Percentiles rank a stretch among this genome's conserved stretches.
phyloP scores from a whole-genome alignment of 1,140 invertebrate genomes.

The Camponotus vicinus region DNA sequence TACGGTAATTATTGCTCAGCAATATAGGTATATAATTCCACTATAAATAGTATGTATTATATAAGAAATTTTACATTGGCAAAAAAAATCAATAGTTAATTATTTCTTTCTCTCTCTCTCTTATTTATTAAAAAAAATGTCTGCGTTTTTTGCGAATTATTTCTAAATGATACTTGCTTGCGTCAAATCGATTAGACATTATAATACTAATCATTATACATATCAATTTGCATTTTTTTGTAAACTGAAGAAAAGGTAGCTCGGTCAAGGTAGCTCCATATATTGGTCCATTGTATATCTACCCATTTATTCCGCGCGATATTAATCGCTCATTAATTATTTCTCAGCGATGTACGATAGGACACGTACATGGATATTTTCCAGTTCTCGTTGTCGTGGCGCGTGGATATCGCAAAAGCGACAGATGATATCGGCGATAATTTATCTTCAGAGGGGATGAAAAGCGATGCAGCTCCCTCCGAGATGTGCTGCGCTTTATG shows the following conservation, averaged over 20 bases:
- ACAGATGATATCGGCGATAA: conserved; percentile 47
- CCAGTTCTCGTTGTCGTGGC: conserved; percentile 21
- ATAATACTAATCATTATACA: neutral
- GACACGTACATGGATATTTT: conserved; percentile 2
- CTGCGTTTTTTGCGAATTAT: neutral
- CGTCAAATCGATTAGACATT: neutral
- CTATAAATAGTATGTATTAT: neutral
- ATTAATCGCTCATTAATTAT: conserved; percentile 50
- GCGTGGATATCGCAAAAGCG: conserved; percentile 1
- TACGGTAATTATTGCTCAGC: neutral
- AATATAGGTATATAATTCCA: neutral
- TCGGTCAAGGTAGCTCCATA: neutral
- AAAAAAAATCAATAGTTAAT: neutral
- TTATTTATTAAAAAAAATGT: neutral
- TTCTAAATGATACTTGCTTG: neutral
- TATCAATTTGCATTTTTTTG: neutral
- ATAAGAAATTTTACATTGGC: neutral
- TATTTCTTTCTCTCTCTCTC: too few relatives aligned
- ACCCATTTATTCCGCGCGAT: conserved; percentile 6
- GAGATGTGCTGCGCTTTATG: conserved; percentile 40
- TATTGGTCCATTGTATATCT: neutral
- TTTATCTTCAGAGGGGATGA: conserved; percentile 35
- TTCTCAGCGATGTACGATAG: neutral
- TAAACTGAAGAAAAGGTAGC: neutral
- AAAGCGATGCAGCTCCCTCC: conserved; percentile 5